Percentiles rank a stretch among this genome's conserved stretches.
phyloP scores from a whole-genome alignment of 2,113 vertebrate genomes.

The Muscicapa adusta region DNA sequence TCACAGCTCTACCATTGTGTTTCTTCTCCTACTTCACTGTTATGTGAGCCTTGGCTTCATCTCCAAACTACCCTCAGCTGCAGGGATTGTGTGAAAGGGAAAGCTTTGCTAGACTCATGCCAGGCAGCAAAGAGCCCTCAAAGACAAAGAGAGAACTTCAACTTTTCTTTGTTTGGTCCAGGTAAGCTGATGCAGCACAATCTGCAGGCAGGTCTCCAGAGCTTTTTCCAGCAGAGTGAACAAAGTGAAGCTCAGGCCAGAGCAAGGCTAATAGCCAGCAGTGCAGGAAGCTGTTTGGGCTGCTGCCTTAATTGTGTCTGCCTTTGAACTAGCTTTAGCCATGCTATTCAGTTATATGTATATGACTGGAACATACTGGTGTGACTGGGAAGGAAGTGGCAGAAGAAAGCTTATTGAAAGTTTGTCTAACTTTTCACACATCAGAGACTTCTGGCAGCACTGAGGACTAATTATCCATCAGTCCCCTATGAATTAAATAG shows the following conservation, averaged over 20 bases:
- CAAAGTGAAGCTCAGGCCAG: not conserved
- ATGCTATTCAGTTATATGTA: fast-evolving
- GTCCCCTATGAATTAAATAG: not conserved
- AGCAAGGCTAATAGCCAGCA: not conserved
- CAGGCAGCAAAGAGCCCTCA: not conserved
- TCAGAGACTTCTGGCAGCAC: fast-evolving
- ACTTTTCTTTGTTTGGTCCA: not conserved
- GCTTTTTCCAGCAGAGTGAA: not conserved
- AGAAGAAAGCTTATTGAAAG: not conserved
- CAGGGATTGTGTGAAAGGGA: not conserved
- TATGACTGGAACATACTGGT: not conserved
- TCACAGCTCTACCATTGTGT: not conserved
- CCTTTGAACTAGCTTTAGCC: not conserved
- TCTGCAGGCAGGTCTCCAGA: not conserved
- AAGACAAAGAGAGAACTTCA: not conserved
- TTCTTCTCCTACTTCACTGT: not conserved
- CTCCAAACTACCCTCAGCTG: not conserved
- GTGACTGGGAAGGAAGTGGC: not conserved
- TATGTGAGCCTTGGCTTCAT: not conserved
- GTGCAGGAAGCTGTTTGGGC: not conserved
- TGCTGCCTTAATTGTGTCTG: not conserved
- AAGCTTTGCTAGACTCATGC: not conserved
- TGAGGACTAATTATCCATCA: not conserved
- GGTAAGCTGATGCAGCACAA: not conserved
- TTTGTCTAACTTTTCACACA: not conserved